Evolutionary conservation across 23 tunicate genomes (phyloP).

Genomic region (Styela plicata): DNA sequence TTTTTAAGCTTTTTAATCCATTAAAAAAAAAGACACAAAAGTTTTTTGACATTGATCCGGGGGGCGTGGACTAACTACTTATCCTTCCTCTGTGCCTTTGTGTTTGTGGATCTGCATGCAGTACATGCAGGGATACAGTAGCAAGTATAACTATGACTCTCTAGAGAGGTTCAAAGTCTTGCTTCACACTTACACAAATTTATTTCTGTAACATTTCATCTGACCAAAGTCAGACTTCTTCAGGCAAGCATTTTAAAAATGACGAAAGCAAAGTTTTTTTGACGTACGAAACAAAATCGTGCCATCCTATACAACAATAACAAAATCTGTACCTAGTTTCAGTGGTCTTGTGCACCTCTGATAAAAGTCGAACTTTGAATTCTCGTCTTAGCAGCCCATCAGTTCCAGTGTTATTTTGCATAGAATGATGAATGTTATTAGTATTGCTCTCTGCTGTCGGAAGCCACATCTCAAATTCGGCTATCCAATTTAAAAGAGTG

Average conservation of each 20-base stretch:
- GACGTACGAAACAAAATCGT: no score
- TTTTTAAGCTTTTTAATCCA: no score
- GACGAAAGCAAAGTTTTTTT: no score
- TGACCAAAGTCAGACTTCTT: no score
- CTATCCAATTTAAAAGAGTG: conserved; percentile 88
- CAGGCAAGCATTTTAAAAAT: no score
- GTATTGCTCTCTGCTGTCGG: conserved; percentile 49
- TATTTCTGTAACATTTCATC: no score
- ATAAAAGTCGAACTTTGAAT: conserved; percentile 62
- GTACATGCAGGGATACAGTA: not conserved
- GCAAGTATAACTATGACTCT: not conserved
- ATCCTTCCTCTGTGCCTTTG: not conserved
- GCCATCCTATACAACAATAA: no score
- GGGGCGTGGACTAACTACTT: not conserved
- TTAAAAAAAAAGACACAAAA: no score
- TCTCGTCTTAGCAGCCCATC: conserved; percentile 38
- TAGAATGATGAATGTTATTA: conserved; percentile 5
- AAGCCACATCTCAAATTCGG: conserved; percentile 94
- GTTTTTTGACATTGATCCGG: no score
- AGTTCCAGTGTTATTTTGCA: conserved; percentile 12
- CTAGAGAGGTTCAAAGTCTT: no score
- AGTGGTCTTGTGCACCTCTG: conserved; percentile 70
- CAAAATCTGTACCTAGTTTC: conserved; percentile 30
- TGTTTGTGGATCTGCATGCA: not conserved
- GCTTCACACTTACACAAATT: no score